These are phyloP conservation scores for Melanotaenia duboulayi DNA, from an alignment of 2,113 vertebrate genomes.

Conservation along the genomic window DNA sequence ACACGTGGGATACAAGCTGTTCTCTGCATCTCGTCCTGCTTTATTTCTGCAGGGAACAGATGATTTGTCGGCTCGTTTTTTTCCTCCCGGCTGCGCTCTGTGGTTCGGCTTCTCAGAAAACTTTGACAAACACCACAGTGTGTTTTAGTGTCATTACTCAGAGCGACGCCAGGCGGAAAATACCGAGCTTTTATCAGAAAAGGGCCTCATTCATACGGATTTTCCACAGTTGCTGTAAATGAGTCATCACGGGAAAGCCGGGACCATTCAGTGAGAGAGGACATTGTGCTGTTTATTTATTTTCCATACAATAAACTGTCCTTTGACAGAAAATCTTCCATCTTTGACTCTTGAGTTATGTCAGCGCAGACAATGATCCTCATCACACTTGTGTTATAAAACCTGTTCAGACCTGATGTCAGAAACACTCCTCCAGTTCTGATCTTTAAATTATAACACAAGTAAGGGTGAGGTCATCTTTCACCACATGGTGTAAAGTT, in stretches of 20 bases:
- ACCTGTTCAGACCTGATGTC: too few relatives aligned
- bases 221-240: slow-evolving; percentile 21
- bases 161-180: background rate
- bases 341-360: background rate
- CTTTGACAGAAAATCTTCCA: background rate
- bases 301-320: background rate
- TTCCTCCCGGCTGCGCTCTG: too few relatives aligned
- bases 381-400: too few relatives aligned
- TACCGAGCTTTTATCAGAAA: slow-evolving; percentile 17
- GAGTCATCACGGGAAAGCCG: slow-evolving; percentile 8
- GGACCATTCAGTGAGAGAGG: background rate
- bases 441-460: too few relatives aligned
- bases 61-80: too few relatives aligned
- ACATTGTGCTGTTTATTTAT: background rate
- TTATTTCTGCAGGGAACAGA: too few relatives aligned
- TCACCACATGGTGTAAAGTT: too few relatives aligned
- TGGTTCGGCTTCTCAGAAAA: background rate
- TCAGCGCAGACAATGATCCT: too few relatives aligned
- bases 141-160: background rate
- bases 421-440: too few relatives aligned
- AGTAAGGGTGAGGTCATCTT: too few relatives aligned
- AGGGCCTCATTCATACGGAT: slow-evolving; percentile 21
- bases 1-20: too few relatives aligned
- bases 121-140: background rate
- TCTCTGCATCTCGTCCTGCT: too few relatives aligned